Evolutionary conservation across 2,888 invertebrate genomes (phyloP), one percentile per base, ranked within the genome.

Genomic region (Nemurella pictetii): DNA sequence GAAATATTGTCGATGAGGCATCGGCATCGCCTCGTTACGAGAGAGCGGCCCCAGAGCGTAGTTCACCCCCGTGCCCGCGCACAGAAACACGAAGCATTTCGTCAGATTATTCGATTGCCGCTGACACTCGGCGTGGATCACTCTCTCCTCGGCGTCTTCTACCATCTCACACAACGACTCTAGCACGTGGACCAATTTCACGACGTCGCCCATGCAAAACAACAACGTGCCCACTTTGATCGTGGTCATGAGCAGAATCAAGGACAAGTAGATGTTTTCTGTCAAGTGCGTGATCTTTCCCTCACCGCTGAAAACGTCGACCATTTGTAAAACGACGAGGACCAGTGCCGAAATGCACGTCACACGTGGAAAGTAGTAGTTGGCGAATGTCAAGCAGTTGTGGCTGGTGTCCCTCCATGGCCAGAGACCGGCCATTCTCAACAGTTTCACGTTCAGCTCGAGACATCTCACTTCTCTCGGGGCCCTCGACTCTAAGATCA

Each of bases 1-100:
- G 27, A 81, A 55, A 36, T 81, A 81, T 35, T n/a, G 25, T 25
- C 81, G 35, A 81, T 81, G 55, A 1, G 81, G 81, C 81, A 81
- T 25, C 25, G 81, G 81, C 26, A 25, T n/a, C 26, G 3, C 2
- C 4, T 81, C 81, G 15, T 26, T 5, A 9, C 25, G n/a, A 0
- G 35, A 25, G 4, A 81, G 28, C 1, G 81, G 81, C 3, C 26
- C 25, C 3, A 81, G 1, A 0, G 55, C 25, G 27, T 81, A 81
- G 20, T 55, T 81, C 36, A 81, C 1, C 20, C 81, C 35, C 25
- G 81, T 81, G 2, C n/a, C 81, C 25, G n/a, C 26, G 36, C 81
- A 81, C 81, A 81, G 20, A 20, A 25, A 3, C 35, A 81, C 20
- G 55, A 81, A 81, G 28, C 81, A 32, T 28, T 20, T 81, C 25